phyloP scores from a whole-genome alignment of 2,113 vertebrate species.

The Cryptotis parvus region DNA sequence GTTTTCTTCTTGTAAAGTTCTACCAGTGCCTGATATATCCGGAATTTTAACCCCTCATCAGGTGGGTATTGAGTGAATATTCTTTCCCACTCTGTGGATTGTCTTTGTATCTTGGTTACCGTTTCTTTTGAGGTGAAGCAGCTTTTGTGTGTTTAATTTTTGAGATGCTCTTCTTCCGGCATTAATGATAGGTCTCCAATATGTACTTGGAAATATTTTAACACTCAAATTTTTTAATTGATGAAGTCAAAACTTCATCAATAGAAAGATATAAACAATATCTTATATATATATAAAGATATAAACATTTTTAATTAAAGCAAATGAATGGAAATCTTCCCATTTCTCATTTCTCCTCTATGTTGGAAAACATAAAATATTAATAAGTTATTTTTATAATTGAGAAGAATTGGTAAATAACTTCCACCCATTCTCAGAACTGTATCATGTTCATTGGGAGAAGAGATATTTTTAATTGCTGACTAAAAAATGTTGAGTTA shows the following conservation, averaged over 20 bases:
- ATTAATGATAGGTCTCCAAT: too few species aligned
- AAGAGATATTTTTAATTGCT: slow-evolving; percentile 47
- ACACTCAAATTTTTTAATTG: background rate
- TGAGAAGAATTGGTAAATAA: background rate
- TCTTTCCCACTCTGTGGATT: too few species aligned
- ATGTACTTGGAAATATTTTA: slow-evolving; percentile 1
- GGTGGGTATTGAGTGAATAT: too few species aligned
- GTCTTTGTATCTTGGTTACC: too few species aligned
- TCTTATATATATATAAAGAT: too few species aligned
- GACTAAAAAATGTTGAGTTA: slow-evolving; percentile 22
- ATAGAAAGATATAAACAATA: slow-evolving; percentile 19
- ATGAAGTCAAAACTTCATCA: too few species aligned
- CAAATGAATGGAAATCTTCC: background rate
- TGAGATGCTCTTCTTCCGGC: background rate
- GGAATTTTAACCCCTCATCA: too few species aligned
- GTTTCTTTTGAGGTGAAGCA: too few species aligned
- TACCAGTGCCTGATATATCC: too few species aligned
- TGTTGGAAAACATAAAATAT: background rate
- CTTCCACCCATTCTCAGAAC: background rate
- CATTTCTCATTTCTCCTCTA: background rate
- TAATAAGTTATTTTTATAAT: background rate
- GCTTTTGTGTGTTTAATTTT: background rate
- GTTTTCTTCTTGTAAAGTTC: too few species aligned
- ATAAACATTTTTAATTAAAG: background rate
- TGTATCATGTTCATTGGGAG: background rate